These are phyloP conservation scores for Perizoma affinitatum DNA, from an alignment of 2,888 invertebrate genomes.

Conservation along the genomic window DNA sequence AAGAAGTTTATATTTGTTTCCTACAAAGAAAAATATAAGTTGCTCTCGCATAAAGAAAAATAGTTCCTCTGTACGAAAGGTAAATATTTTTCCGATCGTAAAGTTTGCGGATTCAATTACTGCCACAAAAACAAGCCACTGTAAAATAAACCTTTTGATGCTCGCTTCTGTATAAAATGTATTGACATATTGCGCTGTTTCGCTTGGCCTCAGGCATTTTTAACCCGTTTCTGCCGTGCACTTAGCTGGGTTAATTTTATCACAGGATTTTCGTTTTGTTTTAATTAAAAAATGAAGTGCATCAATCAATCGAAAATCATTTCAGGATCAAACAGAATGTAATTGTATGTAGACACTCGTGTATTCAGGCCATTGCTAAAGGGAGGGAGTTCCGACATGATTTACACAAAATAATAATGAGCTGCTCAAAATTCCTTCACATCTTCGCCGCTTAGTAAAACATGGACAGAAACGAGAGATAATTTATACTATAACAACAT, in stretches of 20 bases:
- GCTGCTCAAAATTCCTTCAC: conserved; percentile 5
- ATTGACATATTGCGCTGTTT: conserved; percentile 56
- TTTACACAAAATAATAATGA: conserved; percentile 1
- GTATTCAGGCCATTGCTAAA: neutral
- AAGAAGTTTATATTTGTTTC: conserved; percentile 8
- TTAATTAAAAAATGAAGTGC: conserved; percentile 39
- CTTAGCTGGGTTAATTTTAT: conserved; percentile 54
- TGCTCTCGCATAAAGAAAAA: conserved; percentile 19
- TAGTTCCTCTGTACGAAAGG: conserved; percentile 25
- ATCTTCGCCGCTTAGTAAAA: conserved; percentile 3
- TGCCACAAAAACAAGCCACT: conserved; percentile 60
- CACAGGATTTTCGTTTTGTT: conserved; percentile 41
- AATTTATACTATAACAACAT: conserved; percentile 27
- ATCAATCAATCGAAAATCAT: conserved; percentile 15
- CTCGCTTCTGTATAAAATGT: conserved; percentile 53
- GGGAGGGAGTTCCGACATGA: neutral
- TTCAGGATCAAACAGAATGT: neutral
- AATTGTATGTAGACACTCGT: neutral
- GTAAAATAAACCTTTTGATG: conserved; percentile 69
- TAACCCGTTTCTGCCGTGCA: conserved; percentile 41
- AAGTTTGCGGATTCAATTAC: conserved; percentile 72
- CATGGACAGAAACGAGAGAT: conserved; percentile 6
- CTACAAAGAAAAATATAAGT: conserved; percentile 29
- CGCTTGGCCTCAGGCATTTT: conserved; percentile 35
- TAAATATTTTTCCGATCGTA: conserved; percentile 63